Evolutionary conservation across 2,888 invertebrate species (phyloP).

Genomic region (Tipula confusa): DNA sequence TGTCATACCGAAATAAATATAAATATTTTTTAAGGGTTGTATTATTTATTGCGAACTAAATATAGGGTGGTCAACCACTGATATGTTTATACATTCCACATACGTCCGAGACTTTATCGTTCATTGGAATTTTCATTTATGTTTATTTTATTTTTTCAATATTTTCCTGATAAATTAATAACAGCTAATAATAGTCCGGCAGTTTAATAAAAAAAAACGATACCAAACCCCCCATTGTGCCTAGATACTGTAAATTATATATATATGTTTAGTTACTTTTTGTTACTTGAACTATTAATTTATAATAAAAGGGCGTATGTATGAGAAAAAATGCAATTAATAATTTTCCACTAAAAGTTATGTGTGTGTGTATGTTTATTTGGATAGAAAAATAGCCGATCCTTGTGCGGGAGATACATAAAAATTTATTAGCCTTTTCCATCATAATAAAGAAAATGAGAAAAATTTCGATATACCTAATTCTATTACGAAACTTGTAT

Average conservation of each 20-base stretch:
- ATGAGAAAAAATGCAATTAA: not conserved
- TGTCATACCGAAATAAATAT: not conserved
- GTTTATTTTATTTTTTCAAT: conserved; percentile 4
- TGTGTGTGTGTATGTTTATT: not conserved
- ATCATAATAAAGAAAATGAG: conserved; percentile 25
- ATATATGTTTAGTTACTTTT: not conserved
- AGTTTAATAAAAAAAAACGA: not conserved
- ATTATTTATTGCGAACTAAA: not conserved
- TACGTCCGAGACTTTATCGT: no score
- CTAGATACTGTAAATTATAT: no score
- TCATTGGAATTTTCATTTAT: not conserved
- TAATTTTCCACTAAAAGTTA: not conserved
- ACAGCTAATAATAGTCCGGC: conserved; percentile 9
- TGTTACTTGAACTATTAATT: not conserved
- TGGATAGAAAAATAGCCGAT: not conserved
- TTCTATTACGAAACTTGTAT: conserved; percentile 12
- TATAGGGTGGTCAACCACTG: conserved; percentile 6
- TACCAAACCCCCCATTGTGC: not conserved
- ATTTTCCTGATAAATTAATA: conserved; percentile 20
- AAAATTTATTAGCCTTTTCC: conserved; percentile 14
- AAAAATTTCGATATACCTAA: not conserved
- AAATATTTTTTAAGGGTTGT: conserved; percentile 7
- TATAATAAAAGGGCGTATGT: not conserved
- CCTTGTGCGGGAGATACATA: not conserved
- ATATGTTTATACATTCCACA: not conserved